Conservation (phyloP, 2,888 invertebrate species). For the Melitaea athalia region DNA sequence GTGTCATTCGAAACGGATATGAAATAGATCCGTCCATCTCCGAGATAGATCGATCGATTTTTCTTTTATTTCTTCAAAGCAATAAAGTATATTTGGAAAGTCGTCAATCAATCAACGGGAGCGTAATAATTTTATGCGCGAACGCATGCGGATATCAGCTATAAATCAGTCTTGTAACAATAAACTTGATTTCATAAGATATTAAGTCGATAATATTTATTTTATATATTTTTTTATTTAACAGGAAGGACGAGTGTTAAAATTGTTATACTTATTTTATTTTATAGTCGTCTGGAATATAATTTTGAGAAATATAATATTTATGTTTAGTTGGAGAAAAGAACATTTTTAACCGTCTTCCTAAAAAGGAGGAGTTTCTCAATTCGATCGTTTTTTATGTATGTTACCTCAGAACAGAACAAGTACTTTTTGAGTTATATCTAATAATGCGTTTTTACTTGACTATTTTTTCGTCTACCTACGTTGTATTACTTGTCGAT, state of each 20-base stretch:
- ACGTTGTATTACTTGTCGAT: too few relatives aligned
- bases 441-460: too few relatives aligned
- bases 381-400: too few relatives aligned
- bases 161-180: constrained; percentile 41
- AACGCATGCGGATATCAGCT: constrained; percentile 37
- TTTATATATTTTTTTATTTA: constrained; percentile 11
- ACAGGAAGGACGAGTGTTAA: background rate
- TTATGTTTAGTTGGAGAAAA: background rate
- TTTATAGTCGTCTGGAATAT: background rate
- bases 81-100: constrained; percentile 42
- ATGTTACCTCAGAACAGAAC: too few relatives aligned
- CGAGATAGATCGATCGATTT: constrained; percentile 21
- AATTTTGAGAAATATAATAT: background rate
- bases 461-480: too few relatives aligned
- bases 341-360: too few relatives aligned
- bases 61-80: constrained; percentile 40
- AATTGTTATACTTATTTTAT: background rate
- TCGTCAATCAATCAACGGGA: constrained; percentile 44
- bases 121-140: constrained; percentile 39
- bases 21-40: constrained; percentile 18
- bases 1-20: constrained; percentile 16
- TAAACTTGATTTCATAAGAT: constrained; percentile 37
- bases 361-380: too few relatives aligned
- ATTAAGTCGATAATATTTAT: constrained; percentile 25
- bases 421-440: too few relatives aligned